Conservation (phyloP, 2,797 vertebrate genomes). For the Hozukius guyotensis region DNA sequence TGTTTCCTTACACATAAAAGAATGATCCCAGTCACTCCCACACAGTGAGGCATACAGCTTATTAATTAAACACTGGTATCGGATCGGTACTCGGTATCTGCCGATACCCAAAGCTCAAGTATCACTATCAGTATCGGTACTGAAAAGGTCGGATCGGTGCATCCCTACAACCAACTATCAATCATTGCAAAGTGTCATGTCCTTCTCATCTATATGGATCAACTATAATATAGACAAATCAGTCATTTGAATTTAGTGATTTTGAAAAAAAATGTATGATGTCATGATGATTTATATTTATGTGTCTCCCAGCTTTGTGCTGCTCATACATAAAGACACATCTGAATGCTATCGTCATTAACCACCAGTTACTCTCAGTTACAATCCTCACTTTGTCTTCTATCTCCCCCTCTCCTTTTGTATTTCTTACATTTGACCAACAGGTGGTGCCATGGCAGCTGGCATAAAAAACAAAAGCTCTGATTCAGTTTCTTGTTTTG, state of each 20-base stretch:
- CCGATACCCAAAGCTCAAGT: too few relatives aligned
- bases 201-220: background rate
- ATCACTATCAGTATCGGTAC: too few relatives aligned
- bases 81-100: fast-evolving
- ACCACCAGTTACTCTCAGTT: background rate
- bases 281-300: background rate
- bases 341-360: background rate
- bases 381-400: background rate
- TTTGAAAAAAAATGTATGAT: background rate
- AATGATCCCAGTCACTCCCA: too few relatives aligned
- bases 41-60: too few relatives aligned
- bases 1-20: too few relatives aligned
- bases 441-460: slow-evolving; percentile 58
- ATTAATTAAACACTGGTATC: too few relatives aligned
- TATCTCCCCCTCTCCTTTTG: background rate
- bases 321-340: background rate
- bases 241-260: background rate
- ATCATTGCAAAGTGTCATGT: background rate
- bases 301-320: background rate
- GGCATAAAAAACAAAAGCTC: background rate
- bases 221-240: background rate
- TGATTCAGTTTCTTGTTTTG: background rate
- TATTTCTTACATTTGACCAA: slow-evolving; percentile 37
- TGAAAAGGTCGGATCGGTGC: fast-evolving
- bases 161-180: too few relatives aligned